Conservation (phyloP, 2,113 vertebrate genomes). For the Myotis brandtii region DNA sequence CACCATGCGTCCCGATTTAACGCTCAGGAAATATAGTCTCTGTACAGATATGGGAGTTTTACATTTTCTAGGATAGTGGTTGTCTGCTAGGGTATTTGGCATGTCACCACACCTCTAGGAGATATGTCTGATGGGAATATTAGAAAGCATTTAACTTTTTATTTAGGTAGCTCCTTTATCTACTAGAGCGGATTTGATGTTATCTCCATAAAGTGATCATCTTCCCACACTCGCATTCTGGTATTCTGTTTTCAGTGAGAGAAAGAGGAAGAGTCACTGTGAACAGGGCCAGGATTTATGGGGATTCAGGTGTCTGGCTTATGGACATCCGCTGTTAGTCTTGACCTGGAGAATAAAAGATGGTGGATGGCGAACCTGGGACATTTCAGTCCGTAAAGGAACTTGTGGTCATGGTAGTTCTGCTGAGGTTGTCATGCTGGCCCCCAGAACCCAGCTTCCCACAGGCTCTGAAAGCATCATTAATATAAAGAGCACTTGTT, state of each 20-base stretch:
- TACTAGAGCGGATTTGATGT: not conserved
- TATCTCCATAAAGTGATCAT: not conserved
- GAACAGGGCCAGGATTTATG: not conserved
- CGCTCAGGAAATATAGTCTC: not conserved
- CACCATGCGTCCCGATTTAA: not conserved
- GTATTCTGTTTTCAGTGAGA: conserved; percentile 12
- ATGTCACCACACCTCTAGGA: not conserved
- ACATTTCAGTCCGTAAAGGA: not conserved
- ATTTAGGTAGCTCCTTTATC: not conserved
- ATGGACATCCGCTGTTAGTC: not conserved
- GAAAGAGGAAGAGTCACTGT: not conserved
- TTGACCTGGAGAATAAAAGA: not conserved
- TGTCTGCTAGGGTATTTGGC: not conserved
- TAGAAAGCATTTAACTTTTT: not conserved
- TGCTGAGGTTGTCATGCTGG: not conserved
- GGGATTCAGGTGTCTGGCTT: not conserved
- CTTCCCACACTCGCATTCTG: not conserved
- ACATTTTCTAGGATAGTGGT: not conserved
- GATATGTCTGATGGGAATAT: not conserved
- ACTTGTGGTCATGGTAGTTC: not conserved
- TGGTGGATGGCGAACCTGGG: not conserved
- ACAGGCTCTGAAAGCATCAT: not conserved
- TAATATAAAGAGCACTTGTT: not conserved
- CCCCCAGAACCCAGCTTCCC: not conserved
- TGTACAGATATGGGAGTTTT: not conserved